phyloP scores from a whole-genome alignment of 2,797 vertebrate species.

The Enteromius fasciolatus region DNA sequence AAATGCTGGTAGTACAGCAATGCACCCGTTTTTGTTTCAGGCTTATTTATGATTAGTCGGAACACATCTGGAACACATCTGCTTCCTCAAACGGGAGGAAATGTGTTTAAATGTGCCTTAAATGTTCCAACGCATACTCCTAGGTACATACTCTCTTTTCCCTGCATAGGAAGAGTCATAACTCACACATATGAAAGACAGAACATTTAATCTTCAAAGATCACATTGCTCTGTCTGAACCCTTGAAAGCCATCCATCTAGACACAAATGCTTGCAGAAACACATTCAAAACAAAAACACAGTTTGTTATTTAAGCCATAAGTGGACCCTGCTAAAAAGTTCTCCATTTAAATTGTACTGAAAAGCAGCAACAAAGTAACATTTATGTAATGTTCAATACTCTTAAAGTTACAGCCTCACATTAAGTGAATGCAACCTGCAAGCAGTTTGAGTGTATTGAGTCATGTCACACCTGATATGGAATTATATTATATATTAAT shows the following conservation, averaged over 20 bases:
- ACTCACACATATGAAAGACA: slow-evolving; percentile 32
- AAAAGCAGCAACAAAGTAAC: neutral
- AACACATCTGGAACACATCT: slow-evolving; percentile 52
- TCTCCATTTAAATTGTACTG: neutral
- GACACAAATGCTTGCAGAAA: neutral
- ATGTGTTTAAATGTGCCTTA: slow-evolving; percentile 27
- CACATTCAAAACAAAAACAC: neutral
- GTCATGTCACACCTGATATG: slow-evolving; percentile 49
- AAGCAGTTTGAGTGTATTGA: slow-evolving; percentile 47
- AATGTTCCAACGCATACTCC: slow-evolving; percentile 21
- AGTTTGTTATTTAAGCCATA: neutral
- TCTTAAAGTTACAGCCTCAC: slow-evolving; percentile 38
- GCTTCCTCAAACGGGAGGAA: slow-evolving; percentile 25
- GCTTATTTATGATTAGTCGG: slow-evolving; percentile 41
- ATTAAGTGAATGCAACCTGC: slow-evolving; percentile 51
- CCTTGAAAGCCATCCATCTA: slow-evolving; percentile 16
- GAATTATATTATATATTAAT: too few relatives aligned
- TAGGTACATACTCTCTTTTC: slow-evolving; percentile 16
- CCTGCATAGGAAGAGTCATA: slow-evolving; percentile 20
- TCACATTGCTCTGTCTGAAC: slow-evolving; percentile 6
- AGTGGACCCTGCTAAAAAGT: neutral
- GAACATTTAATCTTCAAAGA: neutral
- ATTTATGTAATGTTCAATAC: slow-evolving; percentile 19
- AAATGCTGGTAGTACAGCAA: neutral
- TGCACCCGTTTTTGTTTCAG: slow-evolving; percentile 28